Percentiles rank a stretch among this genome's conserved stretches.
Evolutionary conservation across 2,797 vertebrate species (phyloP).

Genomic region (Myotis myotis): DNA sequence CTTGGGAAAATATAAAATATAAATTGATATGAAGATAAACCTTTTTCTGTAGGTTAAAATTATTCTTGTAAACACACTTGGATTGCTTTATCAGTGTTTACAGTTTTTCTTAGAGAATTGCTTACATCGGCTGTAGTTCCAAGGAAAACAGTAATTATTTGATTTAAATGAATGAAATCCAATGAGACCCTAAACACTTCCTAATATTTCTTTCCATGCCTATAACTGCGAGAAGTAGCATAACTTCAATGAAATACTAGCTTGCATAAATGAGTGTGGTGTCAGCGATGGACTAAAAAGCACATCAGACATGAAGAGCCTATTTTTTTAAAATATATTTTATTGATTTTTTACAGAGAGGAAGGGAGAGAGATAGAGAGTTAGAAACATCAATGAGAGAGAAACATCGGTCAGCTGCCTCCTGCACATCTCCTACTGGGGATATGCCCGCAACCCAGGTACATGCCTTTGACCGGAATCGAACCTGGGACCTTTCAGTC

Average conservation of each 20-base stretch:
- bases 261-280: background rate
- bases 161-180: background rate
- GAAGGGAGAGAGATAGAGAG: too few relatives aligned
- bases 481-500: too few relatives aligned
- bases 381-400: too few relatives aligned
- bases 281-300: background rate
- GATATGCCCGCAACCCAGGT: too few relatives aligned
- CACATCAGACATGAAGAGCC: background rate
- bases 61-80: constrained; percentile 18
- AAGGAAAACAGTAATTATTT: constrained; percentile 26
- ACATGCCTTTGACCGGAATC: too few relatives aligned
- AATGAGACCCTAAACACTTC: background rate
- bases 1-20: background rate
- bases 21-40: constrained; percentile 36
- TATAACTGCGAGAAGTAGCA: background rate
- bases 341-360: too few relatives aligned
- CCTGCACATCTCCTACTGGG: too few relatives aligned
- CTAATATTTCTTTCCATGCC: background rate
- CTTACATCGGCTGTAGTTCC: constrained; percentile 15
- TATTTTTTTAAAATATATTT: too few relatives aligned
- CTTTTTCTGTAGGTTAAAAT: constrained; percentile 20
- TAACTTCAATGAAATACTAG: background rate
- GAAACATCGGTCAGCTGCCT: too few relatives aligned
- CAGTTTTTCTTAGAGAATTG: background rate
- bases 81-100: background rate